Evolutionary conservation across 35 echinoderm and acorn worm genomes (phyloP).

Genomic region (Ophioderma brevispina): DNA sequence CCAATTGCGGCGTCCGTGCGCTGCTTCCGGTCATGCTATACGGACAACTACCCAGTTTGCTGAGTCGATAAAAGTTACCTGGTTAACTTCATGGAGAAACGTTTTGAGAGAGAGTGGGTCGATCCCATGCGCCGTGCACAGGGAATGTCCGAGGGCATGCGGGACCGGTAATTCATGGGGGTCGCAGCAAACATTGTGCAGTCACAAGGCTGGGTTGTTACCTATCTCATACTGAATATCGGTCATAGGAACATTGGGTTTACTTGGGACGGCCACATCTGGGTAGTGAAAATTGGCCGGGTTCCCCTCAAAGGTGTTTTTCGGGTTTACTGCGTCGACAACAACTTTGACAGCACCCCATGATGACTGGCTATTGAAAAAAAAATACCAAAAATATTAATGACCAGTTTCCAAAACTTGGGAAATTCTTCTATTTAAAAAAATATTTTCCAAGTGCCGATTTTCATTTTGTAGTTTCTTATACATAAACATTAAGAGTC

Average conservation of each 20-base stretch:
- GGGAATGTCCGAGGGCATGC: slow-evolving; percentile 9
- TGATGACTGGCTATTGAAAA: slow-evolving; percentile 33
- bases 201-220: slow-evolving; percentile 19
- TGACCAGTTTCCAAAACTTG: no score
- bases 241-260: slow-evolving; percentile 57
- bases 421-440: no score
- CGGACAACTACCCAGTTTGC: slow-evolving; percentile 75
- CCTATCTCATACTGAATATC: slow-evolving; percentile 64
- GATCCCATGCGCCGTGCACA: slow-evolving; percentile 48
- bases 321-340: slow-evolving; percentile 73
- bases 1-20: slow-evolving; percentile 90
- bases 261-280: slow-evolving; percentile 52
- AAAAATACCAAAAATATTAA: neutral
- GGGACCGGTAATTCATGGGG: slow-evolving; percentile 49
- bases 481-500: no score
- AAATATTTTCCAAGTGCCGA: no score
- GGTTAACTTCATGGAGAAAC: slow-evolving; percentile 72
- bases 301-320: slow-evolving; percentile 22
- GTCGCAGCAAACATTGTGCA: slow-evolving; percentile 37
- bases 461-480: no score
- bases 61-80: slow-evolving; percentile 86
- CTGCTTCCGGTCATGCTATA: slow-evolving; percentile 77
- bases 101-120: slow-evolving; percentile 61
- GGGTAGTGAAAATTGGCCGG: slow-evolving; percentile 78
- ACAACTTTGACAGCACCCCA: slow-evolving; percentile 96